Evolutionary conservation across 2,888 invertebrate genomes (phyloP), one percentile per base, ranked within the genome.

Genomic region (Hedya salicella): DNA sequence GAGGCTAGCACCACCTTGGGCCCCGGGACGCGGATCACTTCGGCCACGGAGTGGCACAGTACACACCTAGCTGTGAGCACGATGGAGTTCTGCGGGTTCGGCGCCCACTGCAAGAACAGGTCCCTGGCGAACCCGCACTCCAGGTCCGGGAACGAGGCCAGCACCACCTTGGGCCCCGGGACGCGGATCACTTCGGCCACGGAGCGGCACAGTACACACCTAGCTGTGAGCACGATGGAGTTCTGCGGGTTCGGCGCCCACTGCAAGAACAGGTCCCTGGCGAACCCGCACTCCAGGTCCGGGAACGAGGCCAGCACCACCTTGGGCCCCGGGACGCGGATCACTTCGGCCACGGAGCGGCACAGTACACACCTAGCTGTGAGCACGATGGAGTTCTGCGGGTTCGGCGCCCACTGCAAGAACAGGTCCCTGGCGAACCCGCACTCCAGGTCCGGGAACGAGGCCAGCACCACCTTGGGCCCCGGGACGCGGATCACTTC

Each of bases 391-490:
- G 98, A 97, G 82, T 99, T 99, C 80, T 96, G 96, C 0, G 97
- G 93, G 90, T 98, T 97, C 0, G 95, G 94, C 61, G 98, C 97
- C 99, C 99, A 99, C 77, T 97, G 95, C 1, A 98, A 90, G 85
- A 99, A 99, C 19, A 99, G 91, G 78, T 99, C 99, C 62, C 99
- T 93, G 0, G 99, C 96, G 86, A 97, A 99, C 0, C 99, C 99
- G 71, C 96, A 95, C 86, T 99, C 98, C 93, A 99, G 94, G 83
- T 99, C 99, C 0, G 98, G 96, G 70, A 96, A 96, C 78, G 98
- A 98, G 0, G 99, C 98, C 64, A 99, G 89, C 11, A 99, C 99
- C 3, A 99, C 98, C 75, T 97, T 97, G 0, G 97, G 96, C 0
- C 90, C 90, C 25, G n/a, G n/a, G n/a, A n/a, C n/a, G n/a, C n/a